These are phyloP conservation scores for Tupiocoris notatus DNA, from an alignment of 2,888 invertebrate genomes.

Conservation along the genomic window DNA sequence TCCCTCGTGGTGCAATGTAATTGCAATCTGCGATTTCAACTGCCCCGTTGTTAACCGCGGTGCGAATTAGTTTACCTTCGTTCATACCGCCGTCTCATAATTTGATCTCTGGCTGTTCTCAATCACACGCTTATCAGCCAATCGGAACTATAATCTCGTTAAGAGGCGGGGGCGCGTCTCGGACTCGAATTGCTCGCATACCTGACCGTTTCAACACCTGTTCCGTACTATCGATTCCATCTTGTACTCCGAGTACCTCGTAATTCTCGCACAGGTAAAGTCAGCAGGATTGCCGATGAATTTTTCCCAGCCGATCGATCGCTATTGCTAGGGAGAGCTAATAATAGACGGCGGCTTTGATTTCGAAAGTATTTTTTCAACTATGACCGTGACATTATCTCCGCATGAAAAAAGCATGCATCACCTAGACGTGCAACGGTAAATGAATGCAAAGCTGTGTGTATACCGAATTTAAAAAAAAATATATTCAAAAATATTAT, in stretches of 20 bases:
- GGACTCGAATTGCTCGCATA: not conserved
- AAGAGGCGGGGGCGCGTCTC: not conserved
- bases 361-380: not conserved
- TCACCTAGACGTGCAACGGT: not conserved
- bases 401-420: not conserved
- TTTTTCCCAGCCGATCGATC: not conserved
- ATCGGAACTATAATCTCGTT: not conserved
- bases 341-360: not conserved
- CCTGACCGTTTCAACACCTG: not conserved
- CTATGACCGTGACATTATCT: not conserved
- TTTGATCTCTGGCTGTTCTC: not conserved
- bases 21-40: too few relatives aligned
- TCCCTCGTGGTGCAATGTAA: too few relatives aligned
- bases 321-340: not conserved
- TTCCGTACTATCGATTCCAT: not conserved
- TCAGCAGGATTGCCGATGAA: too few relatives aligned
- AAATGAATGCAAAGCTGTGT: too few relatives aligned
- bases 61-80: not conserved
- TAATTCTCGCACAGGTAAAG: not conserved
- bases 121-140: not conserved
- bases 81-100: not conserved
- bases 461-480: too few relatives aligned
- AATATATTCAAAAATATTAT: too few relatives aligned
- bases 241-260: not conserved
- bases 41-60: too few relatives aligned